A percentile compares a stretch with the other conserved stretches of the same genome.
Evolutionary conservation across 2,888 invertebrate species (phyloP).

Genomic region (Drosophila birchii): DNA sequence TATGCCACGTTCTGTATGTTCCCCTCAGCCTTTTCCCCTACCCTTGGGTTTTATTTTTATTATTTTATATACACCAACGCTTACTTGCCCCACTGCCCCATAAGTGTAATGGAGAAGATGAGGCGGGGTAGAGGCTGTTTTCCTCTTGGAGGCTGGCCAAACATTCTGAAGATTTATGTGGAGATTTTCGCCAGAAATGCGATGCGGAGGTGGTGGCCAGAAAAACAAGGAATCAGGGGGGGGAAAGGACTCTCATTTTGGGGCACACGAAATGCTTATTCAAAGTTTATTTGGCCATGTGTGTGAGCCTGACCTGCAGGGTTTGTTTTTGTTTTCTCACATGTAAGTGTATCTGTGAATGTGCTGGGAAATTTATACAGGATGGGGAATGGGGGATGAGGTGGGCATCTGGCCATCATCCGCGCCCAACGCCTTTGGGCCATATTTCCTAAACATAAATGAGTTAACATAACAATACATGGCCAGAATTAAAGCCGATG

Average conservation of each 20-base stretch:
- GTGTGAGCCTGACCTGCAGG: conserved; percentile 13
- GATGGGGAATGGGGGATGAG: background rate
- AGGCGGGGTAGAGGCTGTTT: conserved; percentile 6
- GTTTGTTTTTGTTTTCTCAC: conserved; percentile 14
- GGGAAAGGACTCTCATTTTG: conserved; percentile 47
- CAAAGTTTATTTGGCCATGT: conserved; percentile 74
- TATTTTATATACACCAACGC: conserved; percentile 60
- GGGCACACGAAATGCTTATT: conserved; percentile 75
- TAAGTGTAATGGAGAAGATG: conserved; percentile 53
- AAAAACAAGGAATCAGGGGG: conserved; percentile 11
- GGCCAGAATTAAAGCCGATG: background rate
- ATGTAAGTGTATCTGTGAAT: conserved; percentile 21
- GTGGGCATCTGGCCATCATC: conserved; percentile 42
- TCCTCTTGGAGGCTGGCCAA: conserved; percentile 32
- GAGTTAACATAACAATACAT: conserved; percentile 1
- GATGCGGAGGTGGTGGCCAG: conserved; percentile 32
- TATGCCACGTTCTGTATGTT: conserved; percentile 29
- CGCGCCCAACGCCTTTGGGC: conserved; percentile 59
- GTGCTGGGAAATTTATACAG: conserved; percentile 5
- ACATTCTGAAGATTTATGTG: conserved; percentile 77
- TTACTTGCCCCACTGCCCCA: conserved; percentile 52
- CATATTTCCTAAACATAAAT: conserved; percentile 42
- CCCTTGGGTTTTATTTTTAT: conserved; percentile 55
- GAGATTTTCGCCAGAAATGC: conserved; percentile 70
- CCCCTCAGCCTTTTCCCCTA: conserved; percentile 15